Percentiles rank a stretch among this genome's conserved stretches.
These are phyloP conservation scores for Mormyrops boulengeri DNA, from an alignment of 2,797 vertebrate species.

Conservation along the genomic window DNA sequence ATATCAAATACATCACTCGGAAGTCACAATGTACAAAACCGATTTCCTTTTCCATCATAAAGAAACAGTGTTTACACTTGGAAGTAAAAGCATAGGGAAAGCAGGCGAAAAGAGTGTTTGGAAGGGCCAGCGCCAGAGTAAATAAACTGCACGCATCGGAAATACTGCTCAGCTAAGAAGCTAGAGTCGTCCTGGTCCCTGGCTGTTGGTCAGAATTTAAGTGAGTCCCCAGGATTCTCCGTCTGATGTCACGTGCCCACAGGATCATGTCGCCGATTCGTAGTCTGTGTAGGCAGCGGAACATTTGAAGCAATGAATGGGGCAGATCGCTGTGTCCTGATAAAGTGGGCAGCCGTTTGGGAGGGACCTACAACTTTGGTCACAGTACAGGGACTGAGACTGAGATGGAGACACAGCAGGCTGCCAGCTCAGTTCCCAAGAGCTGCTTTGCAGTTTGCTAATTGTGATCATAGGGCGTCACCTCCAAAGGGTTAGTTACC, in stretches of 20 bases:
- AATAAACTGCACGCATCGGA: conserved; percentile 28
- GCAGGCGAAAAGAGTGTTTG: conserved; percentile 10
- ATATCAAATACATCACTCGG: background rate
- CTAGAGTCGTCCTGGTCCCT: conserved; percentile 12
- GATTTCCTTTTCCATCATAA: conserved; percentile 14
- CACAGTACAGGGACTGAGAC: background rate
- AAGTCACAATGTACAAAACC: background rate
- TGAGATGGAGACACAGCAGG: background rate
- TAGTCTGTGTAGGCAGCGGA: background rate
- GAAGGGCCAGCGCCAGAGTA: conserved; percentile 19
- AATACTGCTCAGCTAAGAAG: conserved; percentile 8
- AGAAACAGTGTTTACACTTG: conserved; percentile 36
- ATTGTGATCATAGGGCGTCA: background rate
- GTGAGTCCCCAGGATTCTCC: background rate
- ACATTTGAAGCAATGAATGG: background rate
- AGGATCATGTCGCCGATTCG: background rate
- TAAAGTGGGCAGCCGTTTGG: background rate
- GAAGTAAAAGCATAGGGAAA: conserved; percentile 11
- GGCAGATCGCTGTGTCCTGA: background rate
- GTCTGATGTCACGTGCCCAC: background rate
- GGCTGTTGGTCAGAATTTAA: background rate
- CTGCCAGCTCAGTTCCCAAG: background rate
- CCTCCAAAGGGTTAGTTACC: background rate
- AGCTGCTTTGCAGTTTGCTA: background rate
- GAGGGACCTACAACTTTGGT: background rate